Conservation (phyloP, 2,113 vertebrate genomes). For the Salvelinus sp. region DNA sequence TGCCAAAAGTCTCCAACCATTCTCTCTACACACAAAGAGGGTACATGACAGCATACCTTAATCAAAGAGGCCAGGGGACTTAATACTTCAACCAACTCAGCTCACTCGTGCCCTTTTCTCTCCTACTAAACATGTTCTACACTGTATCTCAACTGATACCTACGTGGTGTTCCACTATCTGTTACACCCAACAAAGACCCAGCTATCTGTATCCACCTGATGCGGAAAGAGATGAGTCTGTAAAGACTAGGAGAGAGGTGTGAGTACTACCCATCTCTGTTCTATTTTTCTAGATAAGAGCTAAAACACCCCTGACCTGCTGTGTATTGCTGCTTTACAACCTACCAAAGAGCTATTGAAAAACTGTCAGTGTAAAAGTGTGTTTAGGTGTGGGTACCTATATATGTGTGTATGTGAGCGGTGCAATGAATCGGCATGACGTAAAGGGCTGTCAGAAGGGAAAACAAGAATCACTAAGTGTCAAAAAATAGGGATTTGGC, state of each 20-base stretch:
- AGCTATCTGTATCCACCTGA: too few species aligned
- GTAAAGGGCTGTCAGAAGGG: constrained; percentile 74
- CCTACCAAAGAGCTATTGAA: constrained; percentile 40
- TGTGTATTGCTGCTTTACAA: constrained; percentile 15
- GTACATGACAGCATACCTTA: constrained; percentile 12
- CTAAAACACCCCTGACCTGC: constrained; percentile 45
- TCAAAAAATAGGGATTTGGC: constrained; percentile 85
- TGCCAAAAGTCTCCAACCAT: constrained; percentile 2
- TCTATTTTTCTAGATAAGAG: constrained; percentile 49
- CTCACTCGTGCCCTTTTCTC: constrained; percentile 5
- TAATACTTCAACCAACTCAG: constrained; percentile 3
- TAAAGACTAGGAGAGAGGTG: constrained; percentile 55
- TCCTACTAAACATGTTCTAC: constrained; percentile 1
- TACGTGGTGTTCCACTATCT: background rate
- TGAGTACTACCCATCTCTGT: constrained; percentile 29
- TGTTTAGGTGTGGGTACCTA: constrained; percentile 7
- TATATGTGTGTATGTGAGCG: constrained; percentile 2
- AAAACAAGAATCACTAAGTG: constrained; percentile 85
- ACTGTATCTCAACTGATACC: background rate
- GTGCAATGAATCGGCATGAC: constrained; percentile 36
- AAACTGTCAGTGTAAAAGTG: constrained; percentile 17
- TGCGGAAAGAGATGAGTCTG: too few species aligned
- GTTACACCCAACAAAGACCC: background rate
- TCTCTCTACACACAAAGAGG: constrained; percentile 13
- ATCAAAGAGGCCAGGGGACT: constrained; percentile 1